A percentile compares a stretch with the other conserved stretches of the same genome.
Conservation (phyloP, 2,797 vertebrate genomes). For the Nyctibius grandis region DNA sequence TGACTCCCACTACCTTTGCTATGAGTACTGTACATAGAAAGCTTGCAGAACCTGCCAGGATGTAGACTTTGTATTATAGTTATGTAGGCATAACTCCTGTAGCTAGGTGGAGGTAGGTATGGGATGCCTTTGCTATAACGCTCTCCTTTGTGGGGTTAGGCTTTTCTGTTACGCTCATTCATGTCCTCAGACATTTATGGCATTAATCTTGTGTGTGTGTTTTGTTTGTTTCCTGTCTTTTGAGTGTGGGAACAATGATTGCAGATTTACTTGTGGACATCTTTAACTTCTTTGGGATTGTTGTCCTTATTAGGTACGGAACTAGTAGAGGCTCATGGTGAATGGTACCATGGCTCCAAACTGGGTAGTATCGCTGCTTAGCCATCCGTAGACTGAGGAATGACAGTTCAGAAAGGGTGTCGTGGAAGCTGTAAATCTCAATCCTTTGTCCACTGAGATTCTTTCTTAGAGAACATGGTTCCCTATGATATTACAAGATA, state of each 20-base stretch:
- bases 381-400: not conserved
- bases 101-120: not conserved
- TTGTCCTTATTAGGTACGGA: not conserved
- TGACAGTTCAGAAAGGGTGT: not conserved
- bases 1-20: not conserved
- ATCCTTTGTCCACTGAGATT: not conserved
- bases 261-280: not conserved
- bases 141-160: not conserved
- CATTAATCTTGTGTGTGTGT: not conserved
- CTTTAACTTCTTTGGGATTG: not conserved
- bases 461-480: not conserved
- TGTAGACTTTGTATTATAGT: not conserved
- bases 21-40: not conserved
- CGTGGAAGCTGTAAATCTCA: not conserved
- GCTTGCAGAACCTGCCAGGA: not conserved
- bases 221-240: not conserved
- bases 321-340: not conserved
- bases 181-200: too few relatives aligned
- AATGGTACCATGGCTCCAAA: not conserved
- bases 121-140: not conserved
- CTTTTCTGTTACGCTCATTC: not conserved
- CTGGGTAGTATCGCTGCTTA: rapidly evolving
- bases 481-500: not conserved
- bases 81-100: not conserved
- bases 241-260: not conserved